Percentiles rank a stretch among this genome's conserved stretches.
phyloP scores from a whole-genome alignment of 2,797 vertebrate species.

The Chromis chromis region DNA sequence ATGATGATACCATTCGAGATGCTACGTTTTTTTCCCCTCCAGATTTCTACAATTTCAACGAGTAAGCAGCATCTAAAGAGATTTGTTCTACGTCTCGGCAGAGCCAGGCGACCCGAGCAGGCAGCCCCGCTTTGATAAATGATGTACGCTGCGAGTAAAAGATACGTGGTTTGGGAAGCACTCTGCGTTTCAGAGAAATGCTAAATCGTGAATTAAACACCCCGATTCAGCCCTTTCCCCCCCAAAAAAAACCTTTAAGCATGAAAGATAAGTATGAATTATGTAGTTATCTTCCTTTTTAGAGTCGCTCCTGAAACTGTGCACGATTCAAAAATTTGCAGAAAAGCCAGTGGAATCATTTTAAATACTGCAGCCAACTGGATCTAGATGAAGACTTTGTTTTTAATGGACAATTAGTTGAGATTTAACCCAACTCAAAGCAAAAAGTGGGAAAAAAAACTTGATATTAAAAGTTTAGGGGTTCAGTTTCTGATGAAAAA shows the following conservation, averaged over 20 bases:
- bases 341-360: conserved; percentile 4
- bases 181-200: conserved; percentile 7
- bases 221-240: not conserved
- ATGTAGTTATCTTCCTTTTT: conserved; percentile 22
- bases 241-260: not conserved
- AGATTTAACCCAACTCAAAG: not conserved
- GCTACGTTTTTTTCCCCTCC: not conserved
- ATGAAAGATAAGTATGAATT: conserved; percentile 17
- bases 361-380: conserved; percentile 8
- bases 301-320: not conserved
- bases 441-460: not conserved
- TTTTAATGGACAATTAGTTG: not conserved
- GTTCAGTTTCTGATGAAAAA: not conserved
- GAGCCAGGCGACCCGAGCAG: conserved; percentile 16
- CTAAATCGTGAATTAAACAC: conserved; percentile 26
- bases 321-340: conserved; percentile 1
- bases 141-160: not conserved
- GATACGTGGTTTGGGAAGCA: conserved; percentile 8
- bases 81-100: conserved; percentile 1
- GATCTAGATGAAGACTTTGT: not conserved
- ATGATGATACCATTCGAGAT: not conserved
- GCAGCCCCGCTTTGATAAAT: conserved; percentile 31
- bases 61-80: not conserved
- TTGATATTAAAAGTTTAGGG: not conserved
- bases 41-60: not conserved